Evolutionary conservation across 2,888 invertebrate genomes (phyloP).

Genomic region (Hypolimnas misippus): DNA sequence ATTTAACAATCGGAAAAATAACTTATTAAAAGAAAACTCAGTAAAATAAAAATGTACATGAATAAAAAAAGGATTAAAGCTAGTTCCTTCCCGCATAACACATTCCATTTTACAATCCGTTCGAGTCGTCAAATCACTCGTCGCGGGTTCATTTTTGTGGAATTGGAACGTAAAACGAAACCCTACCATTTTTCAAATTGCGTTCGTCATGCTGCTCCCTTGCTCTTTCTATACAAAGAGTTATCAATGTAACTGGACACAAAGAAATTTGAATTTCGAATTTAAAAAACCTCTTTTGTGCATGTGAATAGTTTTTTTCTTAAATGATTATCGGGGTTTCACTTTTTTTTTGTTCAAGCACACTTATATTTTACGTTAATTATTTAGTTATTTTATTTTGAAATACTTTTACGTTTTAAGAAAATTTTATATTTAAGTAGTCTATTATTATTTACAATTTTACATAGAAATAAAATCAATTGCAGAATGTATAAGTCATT

Average conservation of each 20-base stretch:
- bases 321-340: neutral
- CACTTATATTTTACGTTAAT: constrained; percentile 4
- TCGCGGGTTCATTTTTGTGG: constrained; percentile 76
- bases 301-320: neutral
- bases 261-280: constrained; percentile 48
- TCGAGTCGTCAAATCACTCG: constrained; percentile 79
- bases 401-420: too few relatives aligned
- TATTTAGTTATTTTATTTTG: too few relatives aligned
- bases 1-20: too few relatives aligned
- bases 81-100: constrained; percentile 55
- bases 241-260: constrained; percentile 43
- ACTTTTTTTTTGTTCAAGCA: constrained; percentile 31
- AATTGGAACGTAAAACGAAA: constrained; percentile 80
- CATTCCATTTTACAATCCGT: constrained; percentile 72
- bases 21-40: too few relatives aligned
- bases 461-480: too few relatives aligned
- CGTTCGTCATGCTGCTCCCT: constrained; percentile 79
- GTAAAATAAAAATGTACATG: neutral
- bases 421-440: too few relatives aligned
- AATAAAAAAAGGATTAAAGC: constrained; percentile 2
- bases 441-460: too few relatives aligned
- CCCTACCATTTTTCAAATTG: constrained; percentile 80
- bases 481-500: too few relatives aligned
- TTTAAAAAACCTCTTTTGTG: constrained; percentile 28
- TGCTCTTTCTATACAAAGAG: constrained; percentile 57